phyloP scores from a whole-genome alignment of 2,888 invertebrate species.

The Autographa gamma region DNA sequence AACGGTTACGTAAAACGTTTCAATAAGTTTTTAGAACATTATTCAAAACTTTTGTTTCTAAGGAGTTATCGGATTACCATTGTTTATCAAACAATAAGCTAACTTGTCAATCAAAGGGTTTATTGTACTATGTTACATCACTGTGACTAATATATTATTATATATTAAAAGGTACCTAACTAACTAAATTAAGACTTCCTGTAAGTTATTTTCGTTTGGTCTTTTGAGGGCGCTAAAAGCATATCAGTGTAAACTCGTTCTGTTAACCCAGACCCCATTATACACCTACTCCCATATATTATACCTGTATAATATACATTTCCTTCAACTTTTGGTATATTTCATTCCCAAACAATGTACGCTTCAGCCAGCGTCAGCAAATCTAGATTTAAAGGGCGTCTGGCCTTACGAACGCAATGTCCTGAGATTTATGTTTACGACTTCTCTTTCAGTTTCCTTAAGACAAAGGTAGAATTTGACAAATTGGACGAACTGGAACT shows the following conservation, averaged over 20 bases:
- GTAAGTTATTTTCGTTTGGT: neutral
- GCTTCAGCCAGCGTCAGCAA: neutral
- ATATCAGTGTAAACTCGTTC: neutral
- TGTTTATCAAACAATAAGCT: conserved; percentile 18
- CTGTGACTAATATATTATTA: neutral
- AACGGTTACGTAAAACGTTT: neutral
- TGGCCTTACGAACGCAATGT: neutral
- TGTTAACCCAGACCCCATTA: neutral
- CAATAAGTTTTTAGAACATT: conserved; percentile 32
- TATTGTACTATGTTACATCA: neutral
- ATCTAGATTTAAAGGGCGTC: neutral
- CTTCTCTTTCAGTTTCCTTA: neutral
- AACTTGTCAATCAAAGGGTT: conserved; percentile 13
- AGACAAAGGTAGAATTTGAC: neutral
- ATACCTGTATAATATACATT: neutral
- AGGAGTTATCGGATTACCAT: conserved; percentile 7
- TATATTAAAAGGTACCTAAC: neutral
- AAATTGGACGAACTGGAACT: neutral
- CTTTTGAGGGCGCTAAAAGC: neutral
- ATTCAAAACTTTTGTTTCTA: neutral
- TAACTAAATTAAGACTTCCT: neutral
- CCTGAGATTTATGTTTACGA: neutral
- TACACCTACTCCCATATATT: neutral
- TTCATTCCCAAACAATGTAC: conserved; percentile 1
- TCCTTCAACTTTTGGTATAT: neutral